Evolutionary conservation across 2,888 invertebrate genomes (phyloP), one percentile per base, ranked within the genome.

Genomic region (Apodemia mormo): DNA sequence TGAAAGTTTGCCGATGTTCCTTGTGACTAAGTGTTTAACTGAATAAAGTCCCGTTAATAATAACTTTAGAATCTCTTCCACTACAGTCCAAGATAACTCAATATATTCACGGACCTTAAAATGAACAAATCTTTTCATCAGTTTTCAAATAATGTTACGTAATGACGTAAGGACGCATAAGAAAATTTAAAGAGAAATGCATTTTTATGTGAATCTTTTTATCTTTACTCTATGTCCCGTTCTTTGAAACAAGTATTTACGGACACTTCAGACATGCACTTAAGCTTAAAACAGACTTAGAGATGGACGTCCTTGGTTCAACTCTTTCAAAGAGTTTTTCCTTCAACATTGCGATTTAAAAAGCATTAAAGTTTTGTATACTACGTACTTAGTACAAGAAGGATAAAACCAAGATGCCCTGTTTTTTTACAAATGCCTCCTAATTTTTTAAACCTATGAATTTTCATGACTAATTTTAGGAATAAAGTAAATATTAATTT

Each of bases 211-310:
- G 45, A 45, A 49, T 8, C 33, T 49, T 45, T 43, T 29, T 49
- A 22, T 49, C 30, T 45, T 45, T 49, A 12, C 14, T 30, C 22
- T 30, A 66, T 45, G 45, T 37, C n/a, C 6, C 49, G 33, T 33
- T 66, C 49, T 66, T 66, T 66, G 43, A 30, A 61, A 61, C 58
- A 33, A 14, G 58, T 61, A 43, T 49, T n/a, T 29, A 49, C 66
- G 30, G 66, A 66, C 49, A 66, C 52, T 66, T 52, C 30, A 49
- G 30, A 66, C 66, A 33, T 66, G 66, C 66, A 66, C 66, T 66
- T 66, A 45, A 66, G 30, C 66, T 66, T 66, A 45, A 66, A 66
- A 66, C 37, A 45, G 49, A 66, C 43, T 66, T 52, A 12, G 29
- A 49, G 45, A 66, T 33, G 66, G 49, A 33, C 33, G 58, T 61